phyloP scores from a whole-genome alignment of 2,888 invertebrate species.

The Malthinus seriepunctatus region DNA sequence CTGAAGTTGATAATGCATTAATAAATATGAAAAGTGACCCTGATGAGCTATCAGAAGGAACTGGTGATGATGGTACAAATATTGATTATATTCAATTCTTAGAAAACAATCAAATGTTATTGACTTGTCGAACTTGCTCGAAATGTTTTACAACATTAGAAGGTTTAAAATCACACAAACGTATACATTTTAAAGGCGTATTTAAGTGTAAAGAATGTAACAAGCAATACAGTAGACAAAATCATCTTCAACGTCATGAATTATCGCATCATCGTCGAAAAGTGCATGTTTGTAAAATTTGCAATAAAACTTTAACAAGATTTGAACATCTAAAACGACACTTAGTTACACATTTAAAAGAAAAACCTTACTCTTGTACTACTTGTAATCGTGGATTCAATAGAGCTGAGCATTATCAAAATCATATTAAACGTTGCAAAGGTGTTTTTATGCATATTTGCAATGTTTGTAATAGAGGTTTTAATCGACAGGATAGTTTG shows the following conservation, averaged over 20 bases:
- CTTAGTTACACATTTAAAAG: conserved; percentile 51
- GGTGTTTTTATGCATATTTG: conserved; percentile 55
- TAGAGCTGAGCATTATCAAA: conserved; percentile 50
- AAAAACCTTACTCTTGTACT: conserved; percentile 51
- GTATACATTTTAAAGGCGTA: conserved; percentile 47
- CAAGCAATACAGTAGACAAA: conserved; percentile 49
- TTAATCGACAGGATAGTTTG: conserved; percentile 52
- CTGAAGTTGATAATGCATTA: neutral
- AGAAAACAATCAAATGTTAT: conserved; percentile 49
- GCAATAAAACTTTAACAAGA: conserved; percentile 51
- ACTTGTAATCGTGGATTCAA: conserved; percentile 54
- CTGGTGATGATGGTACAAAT: neutral
- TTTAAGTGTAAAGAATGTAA: conserved; percentile 53
- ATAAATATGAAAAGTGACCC: conserved; percentile 29
- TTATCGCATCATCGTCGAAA: conserved; percentile 48
- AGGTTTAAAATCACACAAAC: conserved; percentile 48
- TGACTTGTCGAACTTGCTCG: conserved; percentile 49
- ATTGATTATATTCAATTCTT: conserved; percentile 49
- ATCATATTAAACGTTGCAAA: conserved; percentile 51
- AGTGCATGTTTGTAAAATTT: conserved; percentile 53
- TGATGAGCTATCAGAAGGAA: conserved; percentile 10
- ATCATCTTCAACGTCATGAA: conserved; percentile 52
- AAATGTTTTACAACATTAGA: conserved; percentile 52
- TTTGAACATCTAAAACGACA: conserved; percentile 53
- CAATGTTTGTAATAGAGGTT: conserved; percentile 55